phyloP scores from a whole-genome alignment of 2,113 vertebrate genomes.

The Chaetorhynchus papuensis region DNA sequence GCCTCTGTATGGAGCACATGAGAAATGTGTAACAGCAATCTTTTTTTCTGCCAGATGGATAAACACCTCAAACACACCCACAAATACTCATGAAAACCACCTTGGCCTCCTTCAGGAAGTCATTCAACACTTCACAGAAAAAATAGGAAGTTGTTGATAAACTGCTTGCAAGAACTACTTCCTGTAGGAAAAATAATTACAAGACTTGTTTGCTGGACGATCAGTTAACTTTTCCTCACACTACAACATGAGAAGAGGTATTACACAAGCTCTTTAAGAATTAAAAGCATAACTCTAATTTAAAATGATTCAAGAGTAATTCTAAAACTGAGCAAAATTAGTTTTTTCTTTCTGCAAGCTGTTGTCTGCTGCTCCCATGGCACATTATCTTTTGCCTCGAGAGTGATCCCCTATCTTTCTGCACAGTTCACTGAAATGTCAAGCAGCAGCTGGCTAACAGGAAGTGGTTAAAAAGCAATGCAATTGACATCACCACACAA shows the following conservation, averaged over 20 bases:
- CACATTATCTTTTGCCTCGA: conserved; percentile 33
- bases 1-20: neutral
- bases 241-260: neutral
- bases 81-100: conserved; percentile 64
- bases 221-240: conserved; percentile 45
- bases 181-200: conserved; percentile 75
- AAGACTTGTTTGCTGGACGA: conserved; percentile 63
- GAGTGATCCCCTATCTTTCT: neutral
- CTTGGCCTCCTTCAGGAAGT: conserved; percentile 72
- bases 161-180: conserved; percentile 73
- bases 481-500: conserved; percentile 46
- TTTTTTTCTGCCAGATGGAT: conserved; percentile 31
- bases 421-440: conserved; percentile 57
- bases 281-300: neutral
- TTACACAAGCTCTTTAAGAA: neutral
- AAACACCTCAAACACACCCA: conserved; percentile 51
- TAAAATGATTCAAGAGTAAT: neutral
- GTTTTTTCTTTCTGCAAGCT: neutral
- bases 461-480: conserved; percentile 46
- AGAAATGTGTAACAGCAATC: neutral
- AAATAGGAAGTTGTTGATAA: conserved; percentile 80
- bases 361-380: neutral
- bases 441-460: conserved; percentile 55
- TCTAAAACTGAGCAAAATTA: neutral
- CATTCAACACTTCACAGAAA: conserved; percentile 71